A percentile compares a stretch with the other conserved stretches of the same genome.
phyloP scores from a whole-genome alignment of 2,888 invertebrate genomes.

The Hirtodrosophila histrioides region DNA sequence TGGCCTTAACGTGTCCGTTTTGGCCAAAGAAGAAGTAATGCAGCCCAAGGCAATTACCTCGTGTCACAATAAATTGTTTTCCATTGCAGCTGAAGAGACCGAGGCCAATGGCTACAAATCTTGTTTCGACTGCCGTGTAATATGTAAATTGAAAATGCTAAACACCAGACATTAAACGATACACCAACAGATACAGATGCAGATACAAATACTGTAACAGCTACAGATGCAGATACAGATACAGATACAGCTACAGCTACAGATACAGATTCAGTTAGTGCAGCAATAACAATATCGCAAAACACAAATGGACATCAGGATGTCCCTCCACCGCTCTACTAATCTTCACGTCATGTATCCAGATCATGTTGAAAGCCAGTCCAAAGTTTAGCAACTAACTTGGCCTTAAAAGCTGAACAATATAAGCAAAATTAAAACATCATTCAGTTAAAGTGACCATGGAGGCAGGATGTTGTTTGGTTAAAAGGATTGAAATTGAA shows the following conservation, averaged over 20 bases:
- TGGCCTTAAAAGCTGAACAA: no score
- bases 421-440: no score
- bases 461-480: no score
- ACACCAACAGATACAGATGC: conserved; percentile 35
- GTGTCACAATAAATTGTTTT: conserved; percentile 80
- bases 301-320: conserved; percentile 23
- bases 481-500: no score
- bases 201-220: conserved; percentile 18
- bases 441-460: no score
- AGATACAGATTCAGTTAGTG: conserved; percentile 4
- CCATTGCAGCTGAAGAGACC: conserved; percentile 17
- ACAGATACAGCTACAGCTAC: conserved; percentile 12
- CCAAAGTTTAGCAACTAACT: no score
- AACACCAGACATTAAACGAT: conserved; percentile 77
- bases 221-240: conserved; percentile 27
- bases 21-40: conserved; percentile 48
- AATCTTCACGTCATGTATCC: not conserved
- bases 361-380: no score
- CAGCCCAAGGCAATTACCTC: conserved; percentile 72
- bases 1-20: conserved; percentile 55
- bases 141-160: conserved; percentile 80
- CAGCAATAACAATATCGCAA: conserved; percentile 20
- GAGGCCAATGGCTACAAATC: conserved; percentile 69
- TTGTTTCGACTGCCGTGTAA: conserved; percentile 78
- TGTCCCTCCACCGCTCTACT: not conserved